A percentile compares a stretch with the other conserved stretches of the same genome.
Evolutionary conservation across 2,797 vertebrate species (phyloP).

Genomic region (Trichosurus vulpecula): DNA sequence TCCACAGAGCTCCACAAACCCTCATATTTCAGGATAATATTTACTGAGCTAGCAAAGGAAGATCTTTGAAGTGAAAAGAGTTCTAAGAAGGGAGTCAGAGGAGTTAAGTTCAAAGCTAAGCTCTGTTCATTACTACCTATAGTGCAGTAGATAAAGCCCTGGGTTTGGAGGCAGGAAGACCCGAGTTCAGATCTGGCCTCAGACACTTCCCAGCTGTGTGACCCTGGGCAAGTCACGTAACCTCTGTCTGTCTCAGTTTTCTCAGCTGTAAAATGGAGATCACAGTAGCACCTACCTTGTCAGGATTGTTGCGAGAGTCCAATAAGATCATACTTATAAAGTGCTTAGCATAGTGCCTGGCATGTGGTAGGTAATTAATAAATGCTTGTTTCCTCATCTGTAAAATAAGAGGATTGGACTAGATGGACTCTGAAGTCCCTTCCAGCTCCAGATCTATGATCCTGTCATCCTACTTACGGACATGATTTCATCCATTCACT

Average conservation of each 20-base stretch:
- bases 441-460: neutral
- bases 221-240: neutral
- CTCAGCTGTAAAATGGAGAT: neutral
- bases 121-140: neutral
- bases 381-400: neutral
- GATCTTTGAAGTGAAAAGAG: neutral
- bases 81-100: neutral
- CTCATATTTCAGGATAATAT: neutral
- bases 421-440: neutral
- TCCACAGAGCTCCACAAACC: neutral
- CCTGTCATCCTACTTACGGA: neutral
- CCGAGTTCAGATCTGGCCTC: neutral
- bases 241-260: neutral
- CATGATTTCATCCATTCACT: neutral
- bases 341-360: neutral
- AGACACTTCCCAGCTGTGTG: neutral
- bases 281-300: neutral
- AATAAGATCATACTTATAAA: neutral
- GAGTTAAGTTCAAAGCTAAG: neutral
- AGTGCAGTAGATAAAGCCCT: neutral
- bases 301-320: neutral
- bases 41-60: neutral
- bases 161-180: neutral
- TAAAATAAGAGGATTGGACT: neutral
- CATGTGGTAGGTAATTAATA: neutral